These are phyloP conservation scores for Crematogaster levior DNA, from an alignment of 2,888 invertebrate genomes.

Conservation along the genomic window DNA sequence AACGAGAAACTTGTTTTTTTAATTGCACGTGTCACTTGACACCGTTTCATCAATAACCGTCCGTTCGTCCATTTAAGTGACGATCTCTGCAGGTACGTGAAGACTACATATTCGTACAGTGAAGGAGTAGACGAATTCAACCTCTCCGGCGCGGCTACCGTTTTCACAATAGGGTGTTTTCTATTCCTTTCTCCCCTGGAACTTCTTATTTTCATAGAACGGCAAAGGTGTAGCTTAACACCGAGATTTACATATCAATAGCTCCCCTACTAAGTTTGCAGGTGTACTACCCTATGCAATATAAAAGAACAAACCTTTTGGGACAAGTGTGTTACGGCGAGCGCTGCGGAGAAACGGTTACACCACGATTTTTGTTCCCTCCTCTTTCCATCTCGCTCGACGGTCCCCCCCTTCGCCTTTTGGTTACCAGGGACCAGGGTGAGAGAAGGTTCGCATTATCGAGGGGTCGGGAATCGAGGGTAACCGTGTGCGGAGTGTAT, in stretches of 20 bases:
- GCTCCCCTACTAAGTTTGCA: constrained; percentile 82
- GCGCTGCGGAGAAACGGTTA: constrained; percentile 82
- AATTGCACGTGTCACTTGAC: constrained; percentile 41
- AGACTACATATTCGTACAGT: constrained; percentile 39
- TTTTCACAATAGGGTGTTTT: constrained; percentile 65
- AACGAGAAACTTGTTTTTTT: constrained; percentile 5
- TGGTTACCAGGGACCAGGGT: constrained; percentile 59
- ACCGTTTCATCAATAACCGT: constrained; percentile 43
- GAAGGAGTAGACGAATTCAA: constrained; percentile 56
- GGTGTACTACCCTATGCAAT: constrained; percentile 83
- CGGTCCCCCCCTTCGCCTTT: constrained; percentile 52
- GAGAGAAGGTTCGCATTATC: constrained; percentile 73
- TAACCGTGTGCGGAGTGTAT: constrained; percentile 75
- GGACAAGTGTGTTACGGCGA: constrained; percentile 83
- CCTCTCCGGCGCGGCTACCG: constrained; percentile 53
- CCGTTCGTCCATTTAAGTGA: constrained; percentile 34
- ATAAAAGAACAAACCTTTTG: constrained; percentile 78
- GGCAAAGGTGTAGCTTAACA: constrained; percentile 82
- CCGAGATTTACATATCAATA: constrained; percentile 83
- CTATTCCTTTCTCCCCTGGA: constrained; percentile 40
- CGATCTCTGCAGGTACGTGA: constrained; percentile 36
- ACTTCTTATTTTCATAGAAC: constrained; percentile 78
- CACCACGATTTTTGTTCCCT: constrained; percentile 80
- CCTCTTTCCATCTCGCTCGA: constrained; percentile 50
- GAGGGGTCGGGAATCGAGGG: constrained; percentile 77